Conservation (phyloP, 2,113 vertebrate species). For the Grammomys surdaster region DNA sequence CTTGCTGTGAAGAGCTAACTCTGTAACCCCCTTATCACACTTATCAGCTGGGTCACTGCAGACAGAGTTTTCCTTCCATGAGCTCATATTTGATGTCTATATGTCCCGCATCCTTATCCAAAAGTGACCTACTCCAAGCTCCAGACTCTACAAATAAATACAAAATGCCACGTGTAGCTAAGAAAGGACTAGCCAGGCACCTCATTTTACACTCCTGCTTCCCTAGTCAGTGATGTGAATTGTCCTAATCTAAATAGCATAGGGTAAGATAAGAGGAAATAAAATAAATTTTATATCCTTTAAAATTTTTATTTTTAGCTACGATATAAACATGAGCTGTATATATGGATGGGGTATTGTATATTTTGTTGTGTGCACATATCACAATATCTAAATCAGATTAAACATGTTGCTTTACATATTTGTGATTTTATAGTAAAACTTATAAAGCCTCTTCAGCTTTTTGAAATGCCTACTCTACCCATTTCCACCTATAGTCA, state of each 20-base stretch:
- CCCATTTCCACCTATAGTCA: not conserved
- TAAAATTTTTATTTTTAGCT: not conserved
- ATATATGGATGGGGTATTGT: not conserved
- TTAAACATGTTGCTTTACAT: not conserved
- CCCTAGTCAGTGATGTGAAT: not conserved
- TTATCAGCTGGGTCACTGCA: fast-evolving
- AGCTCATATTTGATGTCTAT: not conserved
- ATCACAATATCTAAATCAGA: not conserved
- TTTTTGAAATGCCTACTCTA: not conserved
- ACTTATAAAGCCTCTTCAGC: not conserved
- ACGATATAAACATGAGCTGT: not conserved
- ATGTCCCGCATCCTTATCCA: not conserved
- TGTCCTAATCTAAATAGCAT: not conserved
- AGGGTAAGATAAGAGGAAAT: not conserved
- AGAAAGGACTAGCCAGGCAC: not conserved
- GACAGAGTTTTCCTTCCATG: not conserved
- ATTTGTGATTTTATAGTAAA: not conserved
- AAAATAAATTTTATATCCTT: not conserved
- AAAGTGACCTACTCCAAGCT: not conserved
- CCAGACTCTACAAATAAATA: not conserved
- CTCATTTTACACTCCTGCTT: not conserved
- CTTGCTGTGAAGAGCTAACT: not conserved
- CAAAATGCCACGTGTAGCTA: not conserved
- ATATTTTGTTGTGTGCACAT: not conserved
- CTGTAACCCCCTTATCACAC: no score